phyloP scores from a whole-genome alignment of 2,113 vertebrate genomes.

The Spizaetus ornatus region DNA sequence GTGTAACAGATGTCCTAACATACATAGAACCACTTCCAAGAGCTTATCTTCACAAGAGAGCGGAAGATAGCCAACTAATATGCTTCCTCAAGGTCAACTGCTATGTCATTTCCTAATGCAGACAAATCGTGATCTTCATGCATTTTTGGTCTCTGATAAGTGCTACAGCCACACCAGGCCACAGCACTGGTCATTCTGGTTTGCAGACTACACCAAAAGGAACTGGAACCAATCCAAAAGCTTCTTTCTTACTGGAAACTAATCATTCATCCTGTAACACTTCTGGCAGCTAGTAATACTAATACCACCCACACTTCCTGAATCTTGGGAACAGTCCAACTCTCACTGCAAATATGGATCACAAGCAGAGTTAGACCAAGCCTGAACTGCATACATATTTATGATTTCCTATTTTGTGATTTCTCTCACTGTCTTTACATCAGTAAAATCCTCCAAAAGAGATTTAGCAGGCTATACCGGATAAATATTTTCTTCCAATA shows the following conservation, averaged over 20 bases:
- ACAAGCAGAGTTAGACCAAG: neutral
- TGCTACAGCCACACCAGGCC: neutral
- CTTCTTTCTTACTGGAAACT: conserved; percentile 28
- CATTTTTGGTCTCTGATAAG: neutral
- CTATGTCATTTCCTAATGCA: neutral
- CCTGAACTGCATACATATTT: neutral
- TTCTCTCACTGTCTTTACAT: neutral
- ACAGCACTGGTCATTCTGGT: neutral
- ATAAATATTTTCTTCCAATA: neutral
- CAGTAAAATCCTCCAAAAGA: neutral
- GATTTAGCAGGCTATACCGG: neutral
- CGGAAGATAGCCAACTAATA: neutral
- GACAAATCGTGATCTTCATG: neutral
- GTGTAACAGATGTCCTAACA: neutral
- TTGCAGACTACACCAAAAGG: conserved; percentile 10
- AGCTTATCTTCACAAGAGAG: neutral
- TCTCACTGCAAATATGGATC: conserved; percentile 6
- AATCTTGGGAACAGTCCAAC: conserved; percentile 22
- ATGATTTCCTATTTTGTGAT: neutral
- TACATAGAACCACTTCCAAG: neutral
- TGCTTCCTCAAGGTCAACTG: conserved; percentile 20
- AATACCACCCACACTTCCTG: neutral
- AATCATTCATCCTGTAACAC: conserved; percentile 20
- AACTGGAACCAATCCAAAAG: conserved; percentile 1
- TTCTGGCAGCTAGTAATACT: conserved; percentile 14